These are phyloP conservation scores for Oscheius sp. DNA, from an alignment of 2,888 invertebrate genomes.

Conservation along the genomic window DNA sequence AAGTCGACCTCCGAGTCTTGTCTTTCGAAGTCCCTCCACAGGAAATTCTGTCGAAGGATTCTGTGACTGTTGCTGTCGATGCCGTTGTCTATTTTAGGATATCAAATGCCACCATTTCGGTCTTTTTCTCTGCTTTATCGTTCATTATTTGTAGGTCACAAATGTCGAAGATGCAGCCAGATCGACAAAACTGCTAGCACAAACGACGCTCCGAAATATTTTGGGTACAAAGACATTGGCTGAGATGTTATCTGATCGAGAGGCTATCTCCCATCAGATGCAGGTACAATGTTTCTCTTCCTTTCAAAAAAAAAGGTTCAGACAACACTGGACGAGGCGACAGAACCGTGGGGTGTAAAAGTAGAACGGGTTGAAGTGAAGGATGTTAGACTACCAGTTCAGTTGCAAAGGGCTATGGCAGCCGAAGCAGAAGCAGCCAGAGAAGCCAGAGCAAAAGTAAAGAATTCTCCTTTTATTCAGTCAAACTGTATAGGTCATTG, in stretches of 20 bases:
- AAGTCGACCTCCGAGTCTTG: conserved; percentile 91
- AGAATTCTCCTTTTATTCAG: too few species aligned
- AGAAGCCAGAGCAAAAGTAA: conserved; percentile 77
- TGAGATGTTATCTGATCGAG: conserved; percentile 94
- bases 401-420: conserved; percentile 92
- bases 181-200: conserved; percentile 72
- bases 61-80: conserved; percentile 95
- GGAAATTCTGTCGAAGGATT: conserved; percentile 81
- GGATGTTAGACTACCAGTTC: conserved; percentile 89
- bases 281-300: conserved; percentile 36
- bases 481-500: conserved; percentile 81
- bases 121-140: conserved; percentile 14
- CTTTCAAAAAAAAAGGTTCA: conserved; percentile 40
- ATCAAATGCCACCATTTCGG: conserved; percentile 92
- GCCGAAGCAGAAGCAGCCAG: conserved; percentile 92
- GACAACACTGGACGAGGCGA: conserved; percentile 72
- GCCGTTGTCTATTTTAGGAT: conserved; percentile 79
- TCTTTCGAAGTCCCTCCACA: conserved; percentile 97
- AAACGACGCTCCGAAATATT: conserved; percentile 71
- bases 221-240: conserved; percentile 85
- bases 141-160: conserved; percentile 74
- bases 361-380: conserved; percentile 71
- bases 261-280: conserved; percentile 81
- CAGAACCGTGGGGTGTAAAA: conserved; percentile 74
- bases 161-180: conserved; percentile 70